Conservation (phyloP, 2,888 invertebrate genomes). For the Athetis lepigone region DNA sequence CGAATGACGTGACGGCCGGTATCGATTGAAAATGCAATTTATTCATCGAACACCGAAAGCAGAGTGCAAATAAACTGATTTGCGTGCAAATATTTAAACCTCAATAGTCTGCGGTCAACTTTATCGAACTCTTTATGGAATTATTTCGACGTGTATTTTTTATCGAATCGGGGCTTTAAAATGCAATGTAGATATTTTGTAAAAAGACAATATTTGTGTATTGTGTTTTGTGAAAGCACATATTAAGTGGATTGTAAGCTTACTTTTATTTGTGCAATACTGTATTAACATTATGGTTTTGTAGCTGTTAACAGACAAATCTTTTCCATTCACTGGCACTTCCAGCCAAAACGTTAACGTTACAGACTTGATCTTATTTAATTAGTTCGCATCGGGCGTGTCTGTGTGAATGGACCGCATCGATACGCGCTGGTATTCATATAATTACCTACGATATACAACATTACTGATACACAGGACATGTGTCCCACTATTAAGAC, state of each 20-base stretch:
- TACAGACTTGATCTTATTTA: slow-evolving; percentile 43
- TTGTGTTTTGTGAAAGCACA: too few relatives aligned
- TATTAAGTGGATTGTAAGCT: too few relatives aligned
- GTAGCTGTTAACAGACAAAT: slow-evolving; percentile 5
- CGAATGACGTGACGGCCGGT: slow-evolving; percentile 10
- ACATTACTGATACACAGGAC: slow-evolving; percentile 66
- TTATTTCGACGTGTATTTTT: slow-evolving; percentile 19
- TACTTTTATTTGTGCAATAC: too few relatives aligned
- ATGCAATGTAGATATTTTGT: neutral
- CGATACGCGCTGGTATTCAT: slow-evolving; percentile 56
- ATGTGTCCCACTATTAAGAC: slow-evolving; percentile 73
- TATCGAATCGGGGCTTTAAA: neutral
- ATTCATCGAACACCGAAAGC: slow-evolving; percentile 38
- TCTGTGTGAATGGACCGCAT: slow-evolving; percentile 56
- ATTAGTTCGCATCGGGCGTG: slow-evolving; percentile 38
- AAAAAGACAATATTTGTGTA: too few relatives aligned
- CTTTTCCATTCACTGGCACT: slow-evolving; percentile 12
- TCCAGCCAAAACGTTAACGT: slow-evolving; percentile 26
- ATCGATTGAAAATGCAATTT: slow-evolving; percentile 55
- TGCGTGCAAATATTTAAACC: slow-evolving; percentile 42
- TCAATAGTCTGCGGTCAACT: slow-evolving; percentile 39
- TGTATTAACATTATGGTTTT: neutral
- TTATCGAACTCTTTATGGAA: slow-evolving; percentile 30
- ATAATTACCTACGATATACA: slow-evolving; percentile 60
- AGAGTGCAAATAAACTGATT: slow-evolving; percentile 54